phyloP scores from a whole-genome alignment of 2,113 vertebrate species.

The Grus americana region DNA sequence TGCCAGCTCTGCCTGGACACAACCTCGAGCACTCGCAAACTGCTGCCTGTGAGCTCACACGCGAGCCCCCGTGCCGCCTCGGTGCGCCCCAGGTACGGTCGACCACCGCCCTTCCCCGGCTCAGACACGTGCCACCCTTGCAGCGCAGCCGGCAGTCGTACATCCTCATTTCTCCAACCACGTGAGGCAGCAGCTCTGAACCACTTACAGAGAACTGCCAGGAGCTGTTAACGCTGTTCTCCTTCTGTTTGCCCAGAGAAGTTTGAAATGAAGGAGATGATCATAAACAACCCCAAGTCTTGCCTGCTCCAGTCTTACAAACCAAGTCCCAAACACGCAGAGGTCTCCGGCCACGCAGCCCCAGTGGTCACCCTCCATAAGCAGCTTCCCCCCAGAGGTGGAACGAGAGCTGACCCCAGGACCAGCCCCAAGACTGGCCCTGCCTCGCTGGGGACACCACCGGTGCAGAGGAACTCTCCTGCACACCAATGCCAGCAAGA shows the following conservation, averaged over 20 bases:
- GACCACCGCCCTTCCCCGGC: accelerated
- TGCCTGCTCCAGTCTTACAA: too few relatives aligned
- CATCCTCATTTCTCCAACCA: not conserved
- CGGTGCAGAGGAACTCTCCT: accelerated
- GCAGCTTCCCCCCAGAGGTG: not conserved
- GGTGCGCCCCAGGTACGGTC: accelerated
- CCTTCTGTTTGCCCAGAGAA: not conserved
- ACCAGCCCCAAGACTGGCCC: not conserved
- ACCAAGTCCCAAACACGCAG: accelerated
- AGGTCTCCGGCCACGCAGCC: not conserved
- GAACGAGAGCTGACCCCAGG: not conserved
- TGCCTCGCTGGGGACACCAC: not conserved
- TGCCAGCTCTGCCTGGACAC: not conserved
- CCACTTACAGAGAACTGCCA: not conserved
- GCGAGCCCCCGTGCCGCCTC: accelerated
- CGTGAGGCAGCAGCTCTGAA: not conserved
- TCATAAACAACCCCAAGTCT: not conserved
- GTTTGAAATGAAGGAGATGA: not conserved
- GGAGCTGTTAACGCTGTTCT: not conserved
- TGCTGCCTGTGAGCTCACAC: not conserved
- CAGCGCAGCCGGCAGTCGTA: accelerated
- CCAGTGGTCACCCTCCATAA: accelerated
- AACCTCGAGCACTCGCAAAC: accelerated
- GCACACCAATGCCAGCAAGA: not conserved
- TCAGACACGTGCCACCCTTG: not conserved